These are phyloP conservation scores for Boulengeromyrus knoepffleri DNA, from an alignment of 2,113 vertebrate genomes.

Conservation along the genomic window DNA sequence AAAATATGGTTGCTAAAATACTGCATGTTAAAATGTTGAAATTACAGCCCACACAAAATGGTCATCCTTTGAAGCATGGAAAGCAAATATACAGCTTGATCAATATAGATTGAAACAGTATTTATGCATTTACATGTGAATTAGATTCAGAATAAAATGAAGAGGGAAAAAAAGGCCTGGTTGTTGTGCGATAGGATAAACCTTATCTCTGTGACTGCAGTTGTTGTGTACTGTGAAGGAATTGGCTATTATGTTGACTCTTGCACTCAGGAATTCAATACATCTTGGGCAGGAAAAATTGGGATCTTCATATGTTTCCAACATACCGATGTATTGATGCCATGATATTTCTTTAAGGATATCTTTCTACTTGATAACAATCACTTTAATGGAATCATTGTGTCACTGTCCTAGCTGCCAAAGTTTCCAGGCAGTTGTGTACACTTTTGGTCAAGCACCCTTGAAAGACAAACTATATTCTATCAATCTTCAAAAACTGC, in stretches of 20 bases:
- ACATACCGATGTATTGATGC: neutral
- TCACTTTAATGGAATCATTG: neutral
- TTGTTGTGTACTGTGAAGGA: constrained; percentile 42
- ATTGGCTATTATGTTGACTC: constrained; percentile 56
- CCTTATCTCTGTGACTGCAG: constrained; percentile 61
- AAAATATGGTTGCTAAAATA: neutral
- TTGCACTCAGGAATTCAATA: constrained; percentile 41
- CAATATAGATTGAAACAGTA: neutral
- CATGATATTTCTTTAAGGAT: neutral
- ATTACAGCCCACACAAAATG: neutral
- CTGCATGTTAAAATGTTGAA: neutral
- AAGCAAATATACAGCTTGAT: neutral
- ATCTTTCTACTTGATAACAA: neutral
- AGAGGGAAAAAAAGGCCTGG: constrained; percentile 26
- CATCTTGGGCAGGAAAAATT: constrained; percentile 33
- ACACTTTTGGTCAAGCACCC: neutral
- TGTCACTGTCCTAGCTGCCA: neutral
- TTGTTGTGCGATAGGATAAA: constrained; percentile 47
- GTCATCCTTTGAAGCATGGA: neutral
- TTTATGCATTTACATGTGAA: constrained; percentile 22
- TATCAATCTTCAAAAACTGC: neutral
- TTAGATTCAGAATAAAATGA: constrained; percentile 26
- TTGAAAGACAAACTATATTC: neutral
- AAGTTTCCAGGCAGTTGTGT: neutral
- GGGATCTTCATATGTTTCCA: constrained; percentile 2